Conservation (phyloP, 2,113 vertebrate genomes). For the Pseudolaguvia tuberculata region DNA sequence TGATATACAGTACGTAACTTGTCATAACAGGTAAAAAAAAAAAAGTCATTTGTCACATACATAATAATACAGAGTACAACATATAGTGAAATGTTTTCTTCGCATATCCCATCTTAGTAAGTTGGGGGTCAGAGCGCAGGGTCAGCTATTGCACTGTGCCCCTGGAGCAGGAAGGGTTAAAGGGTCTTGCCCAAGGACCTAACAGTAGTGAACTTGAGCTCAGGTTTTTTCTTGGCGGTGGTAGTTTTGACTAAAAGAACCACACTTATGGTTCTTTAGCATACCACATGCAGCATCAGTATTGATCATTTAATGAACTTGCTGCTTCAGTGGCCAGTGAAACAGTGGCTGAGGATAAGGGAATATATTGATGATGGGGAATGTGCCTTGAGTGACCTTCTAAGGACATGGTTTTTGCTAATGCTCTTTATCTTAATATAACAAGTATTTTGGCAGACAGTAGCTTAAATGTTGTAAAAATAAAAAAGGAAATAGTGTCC, state of each 20-base stretch:
- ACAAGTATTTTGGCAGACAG: neutral
- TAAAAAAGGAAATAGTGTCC: slow-evolving; percentile 5
- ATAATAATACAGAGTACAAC: no score
- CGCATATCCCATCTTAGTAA: no score
- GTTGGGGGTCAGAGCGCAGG: no score
- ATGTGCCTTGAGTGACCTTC: slow-evolving; percentile 53
- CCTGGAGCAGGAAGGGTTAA: no score
- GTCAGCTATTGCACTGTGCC: no score
- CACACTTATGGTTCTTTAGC: slow-evolving; percentile 16
- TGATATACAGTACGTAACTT: no score
- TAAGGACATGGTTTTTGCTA: slow-evolving; percentile 12
- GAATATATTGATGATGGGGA: slow-evolving; percentile 56
- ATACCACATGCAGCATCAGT: slow-evolving; percentile 8
- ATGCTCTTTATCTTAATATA: slow-evolving; percentile 15
- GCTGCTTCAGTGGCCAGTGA: slow-evolving; percentile 44
- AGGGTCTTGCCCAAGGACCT: no score
- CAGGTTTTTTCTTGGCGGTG: no score
- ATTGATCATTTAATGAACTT: slow-evolving; percentile 66
- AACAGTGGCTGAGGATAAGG: slow-evolving; percentile 45
- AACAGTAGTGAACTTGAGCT: no score
- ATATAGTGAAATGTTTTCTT: no score
- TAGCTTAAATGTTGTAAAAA: slow-evolving; percentile 6
- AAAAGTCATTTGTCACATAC: no score
- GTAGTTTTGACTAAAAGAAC: slow-evolving; percentile 2
- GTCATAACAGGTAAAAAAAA: no score